These are phyloP conservation scores for Oophaga sylvatica DNA, from an alignment of 2,797 vertebrate species.

Conservation along the genomic window DNA sequence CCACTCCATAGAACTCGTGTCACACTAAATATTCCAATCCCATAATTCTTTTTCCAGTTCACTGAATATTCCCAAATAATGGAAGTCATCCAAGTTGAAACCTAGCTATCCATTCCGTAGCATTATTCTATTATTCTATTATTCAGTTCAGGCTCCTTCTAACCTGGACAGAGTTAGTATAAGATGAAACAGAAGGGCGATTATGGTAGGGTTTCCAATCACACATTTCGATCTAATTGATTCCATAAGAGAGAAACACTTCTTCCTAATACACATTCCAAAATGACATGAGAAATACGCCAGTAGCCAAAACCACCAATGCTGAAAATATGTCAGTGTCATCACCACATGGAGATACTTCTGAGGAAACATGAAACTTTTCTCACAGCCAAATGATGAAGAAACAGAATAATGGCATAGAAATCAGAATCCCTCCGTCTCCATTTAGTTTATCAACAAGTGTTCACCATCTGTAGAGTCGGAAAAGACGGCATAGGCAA, in stretches of 20 bases:
- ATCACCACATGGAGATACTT: conserved; percentile 54
- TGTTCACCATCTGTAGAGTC: conserved; percentile 34
- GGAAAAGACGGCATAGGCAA: background rate
- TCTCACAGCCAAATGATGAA: conserved; percentile 43
- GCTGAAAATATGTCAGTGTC: conserved; percentile 31
- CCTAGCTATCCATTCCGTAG: background rate
- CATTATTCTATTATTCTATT: background rate
- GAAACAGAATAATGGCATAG: conserved; percentile 39
- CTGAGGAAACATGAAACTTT: conserved; percentile 22
- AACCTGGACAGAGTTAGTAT: background rate
- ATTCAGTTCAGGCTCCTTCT: background rate
- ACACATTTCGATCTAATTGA: conserved; percentile 40
- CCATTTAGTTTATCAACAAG: conserved; percentile 31
- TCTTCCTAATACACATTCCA: conserved; percentile 48
- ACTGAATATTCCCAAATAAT: background rate
- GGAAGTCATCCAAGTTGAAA: background rate
- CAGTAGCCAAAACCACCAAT: conserved; percentile 59
- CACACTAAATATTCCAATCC: background rate
- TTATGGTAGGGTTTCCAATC: conserved; percentile 39
- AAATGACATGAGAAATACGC: conserved; percentile 42
- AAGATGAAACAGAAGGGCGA: conserved; percentile 23
- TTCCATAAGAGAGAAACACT: conserved; percentile 45
- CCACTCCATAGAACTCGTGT: background rate
- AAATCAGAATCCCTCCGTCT: conserved; percentile 1
- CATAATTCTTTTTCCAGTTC: background rate